phyloP scores from a whole-genome alignment of 2,113 vertebrate species.

The Oenanthe melanoleuca region DNA sequence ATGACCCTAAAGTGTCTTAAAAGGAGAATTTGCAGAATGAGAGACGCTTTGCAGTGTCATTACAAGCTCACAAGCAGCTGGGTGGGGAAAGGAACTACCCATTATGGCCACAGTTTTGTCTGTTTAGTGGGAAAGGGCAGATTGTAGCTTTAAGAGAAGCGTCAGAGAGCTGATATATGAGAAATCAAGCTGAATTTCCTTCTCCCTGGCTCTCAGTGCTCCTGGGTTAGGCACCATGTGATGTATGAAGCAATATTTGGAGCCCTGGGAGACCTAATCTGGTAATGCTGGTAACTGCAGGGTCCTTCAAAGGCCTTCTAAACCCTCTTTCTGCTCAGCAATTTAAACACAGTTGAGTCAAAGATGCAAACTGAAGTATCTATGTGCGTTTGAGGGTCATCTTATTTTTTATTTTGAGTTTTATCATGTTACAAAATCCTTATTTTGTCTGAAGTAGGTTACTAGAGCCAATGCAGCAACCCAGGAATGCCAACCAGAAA shows the following conservation, averaged over 20 bases:
- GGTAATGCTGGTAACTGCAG: background rate
- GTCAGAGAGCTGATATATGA: background rate
- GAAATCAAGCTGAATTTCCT: background rate
- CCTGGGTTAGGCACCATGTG: background rate
- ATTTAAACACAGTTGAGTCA: background rate
- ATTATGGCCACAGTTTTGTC: background rate
- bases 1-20: conserved; percentile 50
- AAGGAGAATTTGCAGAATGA: background rate
- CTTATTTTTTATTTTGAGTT: background rate
- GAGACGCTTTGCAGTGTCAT: background rate
- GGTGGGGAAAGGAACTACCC: background rate
- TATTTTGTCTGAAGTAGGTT: background rate
- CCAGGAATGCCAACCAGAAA: background rate
- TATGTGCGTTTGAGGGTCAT: background rate
- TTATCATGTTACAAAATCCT: background rate
- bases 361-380: background rate
- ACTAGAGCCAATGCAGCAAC: background rate
- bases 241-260: background rate
- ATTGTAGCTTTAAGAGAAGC: background rate
- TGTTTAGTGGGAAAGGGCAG: background rate
- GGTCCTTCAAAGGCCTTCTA: background rate
- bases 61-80: background rate
- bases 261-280: background rate
- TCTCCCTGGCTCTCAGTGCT: background rate
- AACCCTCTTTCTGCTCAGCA: background rate